Evolutionary conservation across 2,888 invertebrate species (phyloP).

Genomic region (Vesta saturnalis): DNA sequence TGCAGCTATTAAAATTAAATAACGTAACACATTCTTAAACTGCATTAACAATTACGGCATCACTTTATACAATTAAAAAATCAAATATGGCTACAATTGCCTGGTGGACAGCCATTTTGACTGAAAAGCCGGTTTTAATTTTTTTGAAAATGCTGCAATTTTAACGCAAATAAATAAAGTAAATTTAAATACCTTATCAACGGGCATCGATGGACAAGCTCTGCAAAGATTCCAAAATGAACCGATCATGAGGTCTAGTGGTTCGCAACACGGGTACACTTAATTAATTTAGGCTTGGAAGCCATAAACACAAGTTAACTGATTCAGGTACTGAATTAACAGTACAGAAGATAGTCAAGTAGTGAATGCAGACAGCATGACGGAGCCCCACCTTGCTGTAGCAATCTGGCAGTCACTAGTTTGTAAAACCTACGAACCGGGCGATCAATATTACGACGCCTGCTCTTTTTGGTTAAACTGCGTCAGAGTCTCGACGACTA

Average conservation of each 20-base stretch:
- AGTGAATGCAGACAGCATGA: constrained; percentile 47
- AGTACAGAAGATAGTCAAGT: constrained; percentile 39
- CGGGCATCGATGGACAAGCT: constrained; percentile 96
- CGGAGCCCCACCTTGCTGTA: constrained; percentile 48
- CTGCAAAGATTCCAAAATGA: constrained; percentile 97
- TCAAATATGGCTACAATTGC: constrained; percentile 23
- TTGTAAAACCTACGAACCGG: constrained; percentile 39
- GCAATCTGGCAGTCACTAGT: constrained; percentile 43
- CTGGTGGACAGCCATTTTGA: constrained; percentile 11
- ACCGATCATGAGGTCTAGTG: constrained; percentile 84
- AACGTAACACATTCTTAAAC: not conserved
- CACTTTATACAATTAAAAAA: not conserved
- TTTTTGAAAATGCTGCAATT: not conserved
- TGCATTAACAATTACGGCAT: not conserved
- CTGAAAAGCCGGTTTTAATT: constrained; percentile 17
- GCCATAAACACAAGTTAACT: constrained; percentile 45
- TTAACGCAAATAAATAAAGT: not conserved
- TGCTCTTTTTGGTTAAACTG: constrained; percentile 39
- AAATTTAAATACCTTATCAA: constrained; percentile 83
- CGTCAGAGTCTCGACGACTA: constrained; percentile 39
- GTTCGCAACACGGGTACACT: constrained; percentile 45
- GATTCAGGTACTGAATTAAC: constrained; percentile 34
- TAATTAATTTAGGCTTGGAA: constrained; percentile 45
- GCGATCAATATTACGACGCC: constrained; percentile 49
- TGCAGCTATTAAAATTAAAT: constrained; percentile 74